These are phyloP conservation scores for Amphiprion percula DNA, from an alignment of 2,113 vertebrate genomes.

Conservation along the genomic window DNA sequence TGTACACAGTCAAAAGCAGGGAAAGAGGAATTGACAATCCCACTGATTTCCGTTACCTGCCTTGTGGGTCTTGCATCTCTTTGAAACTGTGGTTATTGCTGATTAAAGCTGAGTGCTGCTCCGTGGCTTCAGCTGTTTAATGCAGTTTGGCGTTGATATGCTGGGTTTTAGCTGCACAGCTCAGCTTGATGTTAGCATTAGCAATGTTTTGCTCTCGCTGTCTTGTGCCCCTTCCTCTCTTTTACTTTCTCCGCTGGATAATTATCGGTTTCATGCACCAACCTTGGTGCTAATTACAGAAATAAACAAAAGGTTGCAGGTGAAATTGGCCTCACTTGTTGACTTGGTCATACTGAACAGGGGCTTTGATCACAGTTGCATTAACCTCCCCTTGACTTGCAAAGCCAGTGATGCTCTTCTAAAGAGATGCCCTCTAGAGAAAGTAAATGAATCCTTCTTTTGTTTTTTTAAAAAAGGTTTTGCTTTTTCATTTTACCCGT, in stretches of 20 bases:
- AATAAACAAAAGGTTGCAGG: constrained; percentile 32
- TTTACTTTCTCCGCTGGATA: constrained; percentile 21
- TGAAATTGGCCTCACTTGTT: constrained; percentile 47
- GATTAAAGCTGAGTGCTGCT: constrained; percentile 49
- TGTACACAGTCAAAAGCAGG: constrained; percentile 20
- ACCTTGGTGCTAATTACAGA: constrained; percentile 45
- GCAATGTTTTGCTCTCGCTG: constrained; percentile 1
- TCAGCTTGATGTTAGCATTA: constrained; percentile 39
- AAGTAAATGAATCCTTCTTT: constrained; percentile 18
- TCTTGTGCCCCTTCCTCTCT: background rate
- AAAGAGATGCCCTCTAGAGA: constrained; percentile 34
- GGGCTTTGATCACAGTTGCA: constrained; percentile 44
- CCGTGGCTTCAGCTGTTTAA: constrained; percentile 27
- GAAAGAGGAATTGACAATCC: constrained; percentile 34
- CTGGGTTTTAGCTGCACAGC: constrained; percentile 12
- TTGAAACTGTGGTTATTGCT: constrained; percentile 55
- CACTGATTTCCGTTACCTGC: constrained; percentile 52
- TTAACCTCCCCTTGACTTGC: constrained; percentile 50
- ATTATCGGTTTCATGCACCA: constrained; percentile 45
- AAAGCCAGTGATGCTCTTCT: constrained; percentile 53
- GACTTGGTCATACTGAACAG: constrained; percentile 47
- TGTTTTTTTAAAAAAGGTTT: constrained; percentile 26
- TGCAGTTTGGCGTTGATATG: constrained; percentile 39
- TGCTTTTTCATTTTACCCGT: background rate
- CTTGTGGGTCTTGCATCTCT: constrained; percentile 54